Conservation (phyloP, 2,888 invertebrate species). For the Hyles lineata region DNA sequence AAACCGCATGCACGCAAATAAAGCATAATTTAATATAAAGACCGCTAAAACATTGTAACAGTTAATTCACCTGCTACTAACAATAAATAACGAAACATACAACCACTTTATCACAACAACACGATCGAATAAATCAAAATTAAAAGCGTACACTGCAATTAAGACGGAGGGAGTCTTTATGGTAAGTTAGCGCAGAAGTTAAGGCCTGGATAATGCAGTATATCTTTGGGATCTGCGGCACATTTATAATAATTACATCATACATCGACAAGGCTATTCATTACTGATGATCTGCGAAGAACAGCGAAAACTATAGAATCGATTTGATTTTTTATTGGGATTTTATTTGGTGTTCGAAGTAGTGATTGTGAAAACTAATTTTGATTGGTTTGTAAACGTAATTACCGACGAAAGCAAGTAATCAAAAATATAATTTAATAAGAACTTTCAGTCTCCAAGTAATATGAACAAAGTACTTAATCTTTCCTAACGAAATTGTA, state of each 20-base stretch:
- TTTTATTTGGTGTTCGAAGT: no score
- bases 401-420: no score
- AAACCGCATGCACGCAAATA: background rate
- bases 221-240: slow-evolving; percentile 70
- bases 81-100: slow-evolving; percentile 38
- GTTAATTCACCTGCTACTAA: slow-evolving; percentile 5
- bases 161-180: slow-evolving; percentile 60
- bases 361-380: no score
- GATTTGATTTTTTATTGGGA: slow-evolving; percentile 23
- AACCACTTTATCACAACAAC: slow-evolving; percentile 62
- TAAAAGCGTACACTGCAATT: slow-evolving; percentile 62
- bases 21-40: background rate
- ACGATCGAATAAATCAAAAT: slow-evolving; percentile 50
- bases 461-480: no score
- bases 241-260: slow-evolving; percentile 82
- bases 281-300: slow-evolving; percentile 59
- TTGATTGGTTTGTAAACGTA: no score
- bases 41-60: slow-evolving; percentile 7
- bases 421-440: no score
- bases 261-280: slow-evolving; percentile 77
- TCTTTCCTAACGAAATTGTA: no score
- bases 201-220: slow-evolving; percentile 63
- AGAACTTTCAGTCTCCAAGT: no score
- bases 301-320: slow-evolving; percentile 43
- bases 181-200: slow-evolving; percentile 61